Evolutionary conservation across 2,797 vertebrate genomes (phyloP).

Genomic region (Platalea minor): DNA sequence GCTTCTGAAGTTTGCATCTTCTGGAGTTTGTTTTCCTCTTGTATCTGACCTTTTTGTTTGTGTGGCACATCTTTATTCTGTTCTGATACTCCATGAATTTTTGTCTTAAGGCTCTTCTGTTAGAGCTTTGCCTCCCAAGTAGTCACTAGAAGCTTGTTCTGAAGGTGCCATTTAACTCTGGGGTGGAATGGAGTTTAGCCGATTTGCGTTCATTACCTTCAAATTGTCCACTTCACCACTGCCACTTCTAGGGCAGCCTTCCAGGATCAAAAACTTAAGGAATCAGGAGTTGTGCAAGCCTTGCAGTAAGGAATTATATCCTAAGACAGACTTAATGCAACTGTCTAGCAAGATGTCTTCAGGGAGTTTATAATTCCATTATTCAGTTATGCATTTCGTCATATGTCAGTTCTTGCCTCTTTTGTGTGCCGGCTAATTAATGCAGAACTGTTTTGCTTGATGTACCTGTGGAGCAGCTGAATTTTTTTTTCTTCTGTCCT

Average conservation of each 20-base stretch:
- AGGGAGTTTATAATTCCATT: background rate
- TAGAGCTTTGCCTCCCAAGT: background rate
- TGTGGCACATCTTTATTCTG: background rate
- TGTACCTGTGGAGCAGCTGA: background rate
- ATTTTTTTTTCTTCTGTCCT: background rate
- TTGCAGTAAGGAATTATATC: background rate
- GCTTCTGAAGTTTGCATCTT: background rate
- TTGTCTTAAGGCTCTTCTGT: background rate
- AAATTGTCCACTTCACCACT: background rate
- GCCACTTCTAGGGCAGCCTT: background rate
- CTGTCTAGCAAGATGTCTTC: background rate
- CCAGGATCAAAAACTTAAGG: background rate
- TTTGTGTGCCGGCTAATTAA: background rate
- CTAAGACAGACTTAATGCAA: background rate
- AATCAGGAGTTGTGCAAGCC: background rate
- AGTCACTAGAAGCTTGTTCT: background rate
- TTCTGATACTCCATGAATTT: background rate
- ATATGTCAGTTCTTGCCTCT: background rate
- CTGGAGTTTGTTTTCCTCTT: background rate
- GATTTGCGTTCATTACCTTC: background rate
- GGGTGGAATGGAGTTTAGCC: background rate
- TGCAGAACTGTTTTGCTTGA: background rate
- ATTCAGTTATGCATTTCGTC: background rate
- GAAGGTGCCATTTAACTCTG: background rate
- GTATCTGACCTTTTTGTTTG: background rate